These are phyloP conservation scores for Diaperis boleti DNA, from an alignment of 2,888 invertebrate genomes.

Conservation along the genomic window DNA sequence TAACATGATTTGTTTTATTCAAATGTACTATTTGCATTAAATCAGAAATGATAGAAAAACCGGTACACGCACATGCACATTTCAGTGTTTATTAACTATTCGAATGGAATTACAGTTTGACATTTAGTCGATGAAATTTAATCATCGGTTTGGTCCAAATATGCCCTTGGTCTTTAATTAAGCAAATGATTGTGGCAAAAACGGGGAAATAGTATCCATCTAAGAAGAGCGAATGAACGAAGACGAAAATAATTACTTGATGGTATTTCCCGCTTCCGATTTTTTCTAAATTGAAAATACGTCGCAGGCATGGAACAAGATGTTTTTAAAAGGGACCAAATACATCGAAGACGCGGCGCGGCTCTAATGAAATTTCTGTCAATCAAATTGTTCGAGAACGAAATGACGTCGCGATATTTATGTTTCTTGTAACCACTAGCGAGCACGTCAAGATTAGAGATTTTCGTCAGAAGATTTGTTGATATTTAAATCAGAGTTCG, in stretches of 20 bases:
- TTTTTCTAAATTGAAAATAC: slow-evolving; percentile 16
- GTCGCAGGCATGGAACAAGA: slow-evolving; percentile 4
- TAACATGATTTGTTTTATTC: too few species aligned
- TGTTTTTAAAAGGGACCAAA: slow-evolving; percentile 12
- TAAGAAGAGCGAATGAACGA: neutral
- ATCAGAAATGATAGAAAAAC: too few species aligned
- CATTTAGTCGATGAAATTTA: neutral
- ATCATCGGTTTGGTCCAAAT: neutral
- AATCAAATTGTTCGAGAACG: slow-evolving; percentile 16
- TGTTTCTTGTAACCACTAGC: slow-evolving; percentile 7
- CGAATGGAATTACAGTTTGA: neutral
- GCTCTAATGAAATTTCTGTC: slow-evolving; percentile 26
- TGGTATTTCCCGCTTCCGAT: neutral
- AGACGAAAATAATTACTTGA: slow-evolving; percentile 16
- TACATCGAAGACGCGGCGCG: slow-evolving; percentile 13
- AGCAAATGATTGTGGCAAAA: neutral
- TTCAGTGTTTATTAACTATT: too few species aligned
- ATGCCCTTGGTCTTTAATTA: neutral
- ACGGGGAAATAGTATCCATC: neutral
- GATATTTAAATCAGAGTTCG: neutral
- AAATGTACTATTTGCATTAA: too few species aligned
- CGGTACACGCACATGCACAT: too few species aligned
- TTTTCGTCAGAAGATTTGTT: neutral
- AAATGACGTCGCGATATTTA: slow-evolving; percentile 8
- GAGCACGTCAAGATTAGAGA: neutral